Base-by-base conservation (phyloP, 1,140 invertebrate species). In the Aporrectodea caliginosa region DNA sequence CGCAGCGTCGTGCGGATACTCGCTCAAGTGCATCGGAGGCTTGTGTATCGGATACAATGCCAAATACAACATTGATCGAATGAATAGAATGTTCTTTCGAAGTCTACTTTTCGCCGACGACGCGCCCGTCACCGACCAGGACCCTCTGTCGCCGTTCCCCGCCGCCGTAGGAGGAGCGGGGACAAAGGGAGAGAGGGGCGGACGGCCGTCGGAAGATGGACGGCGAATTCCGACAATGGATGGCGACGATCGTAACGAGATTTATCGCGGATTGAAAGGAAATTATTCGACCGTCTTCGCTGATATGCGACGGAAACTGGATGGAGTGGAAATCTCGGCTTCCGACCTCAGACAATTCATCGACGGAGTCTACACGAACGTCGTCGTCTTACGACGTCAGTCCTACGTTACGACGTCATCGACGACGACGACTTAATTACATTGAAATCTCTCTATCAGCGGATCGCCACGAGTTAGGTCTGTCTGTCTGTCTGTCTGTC, bases 41-140 rank as follows among this genome's bases (percentile, higher is more conserved):
- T 69, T 84, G 58, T 87, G 86, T 81, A 74, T 83, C 22, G 86
- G 86, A 31, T 85, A 83, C 77, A 87, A 87, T 81, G 85, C 85
- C 27, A 87, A 85, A 81, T 83, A 83, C 70, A 87, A 87, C 68
- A 69, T 87, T 70, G 84, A 86, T 76, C 82, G 82, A 73, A 84
- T 85, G 83, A 86, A 85, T 81, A 77, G 79, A 69, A 35, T 87
- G 58, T 84, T 87, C 71, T 84, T 87, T 32, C 85, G 84, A 78
- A 73, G 82, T 27, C 79, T 87, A 22, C 73, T 87, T 2, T 83
- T 58, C 43, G 43, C 43, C 22, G 43, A 58, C 22, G 6, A 58
- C 43, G 43, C 6, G 22, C 6, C 6, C 6, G 6, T 22, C 6
- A 58, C 43, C 43, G 43, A 58, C 22, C 43, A 6, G 43, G 43